Conservation (phyloP, 2,797 vertebrate genomes). For the Emys orbicularis region DNA sequence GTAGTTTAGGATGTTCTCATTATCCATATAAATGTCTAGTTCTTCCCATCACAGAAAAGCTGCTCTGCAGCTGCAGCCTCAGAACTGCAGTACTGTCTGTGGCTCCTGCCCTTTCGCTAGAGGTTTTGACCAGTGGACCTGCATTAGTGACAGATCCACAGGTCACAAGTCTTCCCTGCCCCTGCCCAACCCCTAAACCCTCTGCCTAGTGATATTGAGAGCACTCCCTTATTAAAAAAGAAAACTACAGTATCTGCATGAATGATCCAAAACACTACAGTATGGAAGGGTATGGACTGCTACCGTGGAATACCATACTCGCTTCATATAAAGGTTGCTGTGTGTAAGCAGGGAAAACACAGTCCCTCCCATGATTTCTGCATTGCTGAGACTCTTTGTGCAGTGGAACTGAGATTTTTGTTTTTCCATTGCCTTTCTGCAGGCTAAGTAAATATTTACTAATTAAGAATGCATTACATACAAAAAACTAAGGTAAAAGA, state of each 20-base stretch:
- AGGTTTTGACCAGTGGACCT: background rate
- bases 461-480: background rate
- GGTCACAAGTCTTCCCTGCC: background rate
- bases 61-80: conserved; percentile 8
- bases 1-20: background rate
- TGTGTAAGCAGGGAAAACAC: fast-evolving
- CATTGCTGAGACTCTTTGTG: background rate
- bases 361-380: background rate
- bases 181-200: background rate
- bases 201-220: background rate
- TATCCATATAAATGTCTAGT: background rate
- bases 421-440: background rate
- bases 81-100: background rate
- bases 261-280: background rate
- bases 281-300: background rate
- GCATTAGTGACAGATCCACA: background rate
- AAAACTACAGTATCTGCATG: background rate
- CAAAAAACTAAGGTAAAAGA: background rate
- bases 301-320: fast-evolving
- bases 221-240: background rate
- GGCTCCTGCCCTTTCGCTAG: background rate
- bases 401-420: background rate
- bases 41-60: background rate
- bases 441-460: background rate
- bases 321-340: fast-evolving